Evolutionary conservation across 2,113 vertebrate species (phyloP).

Genomic region (Dipodomys merriami): DNA sequence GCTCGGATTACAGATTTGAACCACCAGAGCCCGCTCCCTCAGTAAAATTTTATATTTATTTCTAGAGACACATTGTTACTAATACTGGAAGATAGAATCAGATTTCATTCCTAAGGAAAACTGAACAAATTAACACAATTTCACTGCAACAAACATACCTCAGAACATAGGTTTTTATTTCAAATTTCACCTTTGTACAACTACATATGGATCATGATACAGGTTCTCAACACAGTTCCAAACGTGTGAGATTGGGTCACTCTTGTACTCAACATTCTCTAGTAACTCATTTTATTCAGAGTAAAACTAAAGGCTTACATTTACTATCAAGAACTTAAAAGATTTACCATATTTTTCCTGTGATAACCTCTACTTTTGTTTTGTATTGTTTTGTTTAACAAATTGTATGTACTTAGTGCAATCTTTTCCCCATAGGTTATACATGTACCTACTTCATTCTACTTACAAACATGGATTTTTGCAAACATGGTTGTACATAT

Average conservation of each 20-base stretch:
- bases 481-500: too few relatives aligned
- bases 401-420: neutral
- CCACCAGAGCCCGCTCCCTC: too few relatives aligned
- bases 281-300: neutral
- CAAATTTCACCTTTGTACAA: neutral
- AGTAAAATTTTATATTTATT: too few relatives aligned
- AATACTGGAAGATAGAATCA: neutral
- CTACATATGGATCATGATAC: neutral
- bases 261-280: neutral
- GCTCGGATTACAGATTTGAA: too few relatives aligned
- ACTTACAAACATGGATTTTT: too few relatives aligned
- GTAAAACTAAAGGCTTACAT: neutral
- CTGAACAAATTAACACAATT: neutral
- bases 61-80: neutral
- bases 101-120: neutral
- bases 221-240: neutral
- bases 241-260: neutral
- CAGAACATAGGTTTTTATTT: neutral
- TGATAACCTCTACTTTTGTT: neutral
- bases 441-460: too few relatives aligned
- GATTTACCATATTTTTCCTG: neutral
- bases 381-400: neutral
- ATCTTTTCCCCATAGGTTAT: neutral
- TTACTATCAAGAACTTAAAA: neutral
- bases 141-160: neutral